Evolutionary conservation across 2,113 vertebrate genomes (phyloP).

Genomic region (Columba livia): DNA sequence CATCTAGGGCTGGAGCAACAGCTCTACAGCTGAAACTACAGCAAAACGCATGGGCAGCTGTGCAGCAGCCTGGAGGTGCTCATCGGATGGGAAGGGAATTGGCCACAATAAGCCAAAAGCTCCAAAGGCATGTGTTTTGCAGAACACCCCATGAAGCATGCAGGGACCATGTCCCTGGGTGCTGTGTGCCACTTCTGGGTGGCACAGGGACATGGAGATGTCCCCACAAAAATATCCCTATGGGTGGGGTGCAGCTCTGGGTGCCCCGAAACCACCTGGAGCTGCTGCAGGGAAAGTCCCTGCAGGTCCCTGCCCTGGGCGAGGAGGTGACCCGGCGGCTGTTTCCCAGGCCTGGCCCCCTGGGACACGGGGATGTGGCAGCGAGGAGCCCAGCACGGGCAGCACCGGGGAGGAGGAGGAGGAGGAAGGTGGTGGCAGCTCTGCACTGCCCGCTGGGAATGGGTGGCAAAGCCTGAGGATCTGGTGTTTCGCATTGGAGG

Average conservation of each 20-base stretch:
- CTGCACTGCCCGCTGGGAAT: neutral
- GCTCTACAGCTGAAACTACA: neutral
- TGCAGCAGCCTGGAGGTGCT: neutral
- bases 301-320: neutral
- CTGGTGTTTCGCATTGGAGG: neutral
- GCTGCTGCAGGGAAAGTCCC: neutral
- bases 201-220: neutral
- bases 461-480: neutral
- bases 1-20: neutral
- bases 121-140: neutral
- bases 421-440: neutral
- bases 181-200: neutral
- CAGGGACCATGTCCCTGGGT: rapidly evolving
- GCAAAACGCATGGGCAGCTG: neutral
- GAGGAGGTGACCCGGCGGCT: neutral
- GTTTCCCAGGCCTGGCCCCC: neutral
- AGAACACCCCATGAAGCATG: rapidly evolving
- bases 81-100: rapidly evolving
- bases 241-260: neutral
- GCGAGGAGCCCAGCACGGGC: neutral
- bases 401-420: neutral
- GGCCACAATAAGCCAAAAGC: neutral
- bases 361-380: neutral
- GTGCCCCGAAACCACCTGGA: neutral
- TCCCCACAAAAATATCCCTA: neutral